phyloP scores from a whole-genome alignment of 1,140 invertebrate genomes.

The Lysiphlebus fabarum region DNA sequence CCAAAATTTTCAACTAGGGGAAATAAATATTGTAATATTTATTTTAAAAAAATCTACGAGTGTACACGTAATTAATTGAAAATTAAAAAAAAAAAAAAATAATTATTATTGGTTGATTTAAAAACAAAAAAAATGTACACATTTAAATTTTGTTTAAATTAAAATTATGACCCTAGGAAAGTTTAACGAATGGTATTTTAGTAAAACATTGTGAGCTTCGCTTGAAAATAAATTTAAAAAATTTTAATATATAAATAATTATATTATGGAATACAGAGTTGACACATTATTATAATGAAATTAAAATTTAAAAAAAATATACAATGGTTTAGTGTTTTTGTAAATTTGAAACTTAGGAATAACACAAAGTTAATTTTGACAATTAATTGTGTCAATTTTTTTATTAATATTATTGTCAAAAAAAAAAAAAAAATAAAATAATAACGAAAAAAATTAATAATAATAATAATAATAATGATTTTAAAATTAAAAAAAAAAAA shows the following conservation, averaged over 20 bases:
- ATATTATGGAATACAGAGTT: background rate
- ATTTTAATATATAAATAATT: background rate
- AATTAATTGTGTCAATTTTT: too few species aligned
- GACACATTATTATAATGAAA: too few species aligned
- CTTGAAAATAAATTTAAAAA: slow-evolving; percentile 3
- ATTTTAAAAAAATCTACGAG: background rate
- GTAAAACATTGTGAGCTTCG: slow-evolving; percentile 5
- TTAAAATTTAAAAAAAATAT: too few species aligned
- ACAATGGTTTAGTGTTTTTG: slow-evolving; percentile 13
- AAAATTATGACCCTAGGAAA: too few species aligned
- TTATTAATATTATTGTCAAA: background rate
- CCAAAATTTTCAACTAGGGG: slow-evolving; percentile 15
- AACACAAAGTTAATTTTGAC: background rate
- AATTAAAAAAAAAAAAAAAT: background rate
- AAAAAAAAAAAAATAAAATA: slow-evolving; percentile 9
- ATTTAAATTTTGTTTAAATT: too few species aligned
- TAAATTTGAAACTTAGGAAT: slow-evolving; percentile 13
- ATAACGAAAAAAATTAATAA: too few species aligned
- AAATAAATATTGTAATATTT: background rate
- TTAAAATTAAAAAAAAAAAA: too few species aligned
- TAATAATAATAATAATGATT: too few species aligned
- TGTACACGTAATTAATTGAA: background rate
- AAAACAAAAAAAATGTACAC: background rate
- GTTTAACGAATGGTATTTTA: background rate
- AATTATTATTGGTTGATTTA: background rate